Percentiles rank a stretch among this genome's conserved stretches.
Evolutionary conservation across 2,888 invertebrate species (phyloP).

Genomic region (Polylopha cassiicola): DNA sequence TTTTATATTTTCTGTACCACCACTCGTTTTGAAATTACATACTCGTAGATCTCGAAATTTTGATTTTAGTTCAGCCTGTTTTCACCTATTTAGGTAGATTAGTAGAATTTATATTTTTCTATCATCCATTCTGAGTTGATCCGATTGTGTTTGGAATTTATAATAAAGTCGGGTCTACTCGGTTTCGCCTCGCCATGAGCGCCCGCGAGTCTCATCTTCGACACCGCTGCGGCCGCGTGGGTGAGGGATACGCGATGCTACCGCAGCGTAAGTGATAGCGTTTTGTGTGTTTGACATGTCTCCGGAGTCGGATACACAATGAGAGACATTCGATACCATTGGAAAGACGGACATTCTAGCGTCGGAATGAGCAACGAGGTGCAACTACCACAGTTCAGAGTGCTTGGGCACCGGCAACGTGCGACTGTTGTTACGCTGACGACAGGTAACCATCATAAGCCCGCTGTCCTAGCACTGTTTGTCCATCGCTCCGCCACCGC

Average conservation of each 20-base stretch:
- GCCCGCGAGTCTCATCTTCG: conserved; percentile 44
- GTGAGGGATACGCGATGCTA: conserved; percentile 54
- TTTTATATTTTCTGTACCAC: conserved; percentile 16
- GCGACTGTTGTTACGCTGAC: conserved; percentile 95
- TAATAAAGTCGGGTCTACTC: conserved; percentile 40
- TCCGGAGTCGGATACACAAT: conserved; percentile 96
- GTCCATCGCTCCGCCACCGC: conserved; percentile 64
- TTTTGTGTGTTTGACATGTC: conserved; percentile 78
- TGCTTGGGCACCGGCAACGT: conserved; percentile 96
- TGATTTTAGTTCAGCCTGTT: conserved; percentile 27
- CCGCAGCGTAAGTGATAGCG: conserved; percentile 77
- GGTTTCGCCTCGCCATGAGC: conserved; percentile 39
- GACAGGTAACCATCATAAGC: conserved; percentile 86
- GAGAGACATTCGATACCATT: conserved; percentile 98
- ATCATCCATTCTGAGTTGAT: conserved; percentile 51
- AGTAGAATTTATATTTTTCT: conserved; percentile 61
- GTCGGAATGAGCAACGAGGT: conserved; percentile 97
- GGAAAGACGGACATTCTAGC: conserved; percentile 94
- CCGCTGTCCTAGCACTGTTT: conserved; percentile 61
- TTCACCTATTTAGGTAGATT: conserved; percentile 36
- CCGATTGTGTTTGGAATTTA: conserved; percentile 29
- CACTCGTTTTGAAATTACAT: conserved; percentile 14
- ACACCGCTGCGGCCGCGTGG: conserved; percentile 42
- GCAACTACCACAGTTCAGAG: conserved; percentile 97
- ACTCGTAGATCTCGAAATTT: conserved; percentile 7